Evolutionary conservation across 2,113 vertebrate genomes (phyloP), one percentile per base, ranked within the genome.

Genomic region (Cyrtonyx montezumae): DNA sequence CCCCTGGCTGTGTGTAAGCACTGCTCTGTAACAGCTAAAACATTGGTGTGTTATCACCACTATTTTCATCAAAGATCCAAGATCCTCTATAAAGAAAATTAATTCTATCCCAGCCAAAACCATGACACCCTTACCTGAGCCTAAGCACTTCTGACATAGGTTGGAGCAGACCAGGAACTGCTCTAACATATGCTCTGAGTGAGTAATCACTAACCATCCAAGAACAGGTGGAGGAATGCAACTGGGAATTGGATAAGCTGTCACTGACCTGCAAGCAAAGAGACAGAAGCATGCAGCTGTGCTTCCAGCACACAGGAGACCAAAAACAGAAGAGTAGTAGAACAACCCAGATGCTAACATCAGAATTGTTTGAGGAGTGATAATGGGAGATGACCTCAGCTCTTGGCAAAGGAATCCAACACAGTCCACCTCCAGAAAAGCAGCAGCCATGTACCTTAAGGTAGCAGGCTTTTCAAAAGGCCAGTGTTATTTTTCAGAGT

Each of bases 241-340:
- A 25, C 58, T 43, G 13, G 17, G 21, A 79, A 19, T 6, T 20
- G 59, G 37, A 11, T 28, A 48, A 80, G 21, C 11, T 55, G 17
- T 48, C 15, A 1, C 20, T 4, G 1, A 55, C 15, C 55, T 77
- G 61, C 43, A 55, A 45, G 69, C 22, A 59, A 19, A 45, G n/a
- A 20, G 22, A 56, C 37, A 65, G 8, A 30, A 73, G 59, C 25
- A 73, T 34, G 8, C 42, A 74, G 19, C 7, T 74, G 22, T 53
- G 37, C 69, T 62, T 30, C 16, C 32, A 62, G 34, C 66, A 74
- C 21, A 19, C 25, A 18, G 43, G 1, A 13, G 45, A 32, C 58
- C 34, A 49, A 56, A 69, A 89, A 42, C 1, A 1, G 1, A 9
- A 0, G 1, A 69, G 32, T 12, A 21, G 15, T 42, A 11, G 32